Percentiles rank a stretch among this genome's conserved stretches.
phyloP scores from a whole-genome alignment of 2,113 vertebrate species.

The Zapus hudsonius region DNA sequence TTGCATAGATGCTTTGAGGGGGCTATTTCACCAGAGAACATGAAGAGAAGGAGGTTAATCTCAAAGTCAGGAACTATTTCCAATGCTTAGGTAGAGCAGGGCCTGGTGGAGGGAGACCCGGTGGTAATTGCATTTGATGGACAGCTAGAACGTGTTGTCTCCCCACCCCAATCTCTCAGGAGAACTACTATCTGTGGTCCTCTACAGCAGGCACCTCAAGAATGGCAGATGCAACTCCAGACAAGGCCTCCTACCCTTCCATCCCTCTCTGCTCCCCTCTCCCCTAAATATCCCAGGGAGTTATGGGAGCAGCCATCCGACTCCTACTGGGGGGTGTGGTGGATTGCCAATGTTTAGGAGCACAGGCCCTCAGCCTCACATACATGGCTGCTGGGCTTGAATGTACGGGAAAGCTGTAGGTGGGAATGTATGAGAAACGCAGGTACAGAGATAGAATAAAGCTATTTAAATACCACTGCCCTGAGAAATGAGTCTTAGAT shows the following conservation, averaged over 20 bases:
- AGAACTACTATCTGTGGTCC: neutral
- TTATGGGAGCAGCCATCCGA: neutral
- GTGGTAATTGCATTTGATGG: neutral
- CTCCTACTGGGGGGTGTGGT: neutral
- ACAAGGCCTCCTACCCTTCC: neutral
- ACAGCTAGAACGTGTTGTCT: neutral
- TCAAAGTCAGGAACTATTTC: neutral
- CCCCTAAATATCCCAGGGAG: rapidly evolving
- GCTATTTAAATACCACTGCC: neutral
- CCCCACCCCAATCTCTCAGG: neutral
- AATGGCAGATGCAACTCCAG: neutral
- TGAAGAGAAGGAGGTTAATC: neutral
- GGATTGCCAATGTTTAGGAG: neutral
- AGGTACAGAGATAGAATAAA: neutral
- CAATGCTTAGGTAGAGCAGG: neutral
- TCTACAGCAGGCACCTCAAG: neutral
- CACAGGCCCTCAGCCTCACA: neutral
- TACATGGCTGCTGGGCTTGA: neutral
- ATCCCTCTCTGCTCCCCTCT: neutral
- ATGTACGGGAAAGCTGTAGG: neutral
- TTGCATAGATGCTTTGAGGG: constrained; percentile 7
- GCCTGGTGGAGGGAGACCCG: neutral
- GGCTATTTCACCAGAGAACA: constrained; percentile 9
- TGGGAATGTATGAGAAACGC: neutral
- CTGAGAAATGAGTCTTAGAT: neutral